A percentile compares a stretch with the other conserved stretches of the same genome.
Evolutionary conservation across 1,140 invertebrate species (phyloP).

Genomic region (Temnothorax longispinosus): DNA sequence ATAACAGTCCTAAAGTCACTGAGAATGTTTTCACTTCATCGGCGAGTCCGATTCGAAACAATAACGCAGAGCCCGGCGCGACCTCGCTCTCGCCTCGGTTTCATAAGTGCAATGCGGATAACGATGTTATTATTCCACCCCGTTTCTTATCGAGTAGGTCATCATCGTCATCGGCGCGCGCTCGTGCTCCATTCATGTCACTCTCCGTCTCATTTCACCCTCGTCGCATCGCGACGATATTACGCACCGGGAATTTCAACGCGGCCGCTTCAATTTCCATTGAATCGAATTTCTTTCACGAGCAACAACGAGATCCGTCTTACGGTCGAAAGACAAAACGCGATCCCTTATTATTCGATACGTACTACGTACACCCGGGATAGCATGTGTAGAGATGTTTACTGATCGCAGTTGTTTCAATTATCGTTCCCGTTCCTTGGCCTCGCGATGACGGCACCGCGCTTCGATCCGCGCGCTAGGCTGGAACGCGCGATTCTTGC

Average conservation of each 20-base stretch:
- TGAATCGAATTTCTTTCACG: constrained; percentile 71
- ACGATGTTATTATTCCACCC: constrained; percentile 71
- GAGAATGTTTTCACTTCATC: background rate
- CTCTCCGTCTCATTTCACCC: constrained; percentile 26
- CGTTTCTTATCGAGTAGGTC: constrained; percentile 72
- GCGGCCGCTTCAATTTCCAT: constrained; percentile 66
- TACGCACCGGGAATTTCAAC: constrained; percentile 66
- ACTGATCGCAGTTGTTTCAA: constrained; percentile 42
- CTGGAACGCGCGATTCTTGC: constrained; percentile 29
- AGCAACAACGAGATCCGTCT: background rate
- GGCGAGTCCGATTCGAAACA: constrained; percentile 6
- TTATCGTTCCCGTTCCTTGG: constrained; percentile 52
- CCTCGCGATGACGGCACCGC: constrained; percentile 29
- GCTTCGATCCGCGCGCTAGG: constrained; percentile 7
- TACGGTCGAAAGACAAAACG: background rate
- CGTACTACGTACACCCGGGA: background rate
- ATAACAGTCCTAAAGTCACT: background rate
- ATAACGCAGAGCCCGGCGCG: background rate
- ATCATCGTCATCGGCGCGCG: constrained; percentile 53
- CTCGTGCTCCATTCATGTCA: constrained; percentile 67
- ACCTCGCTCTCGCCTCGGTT: constrained; percentile 9
- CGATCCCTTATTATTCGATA: background rate
- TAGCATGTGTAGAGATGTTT: background rate
- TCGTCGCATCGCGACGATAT: constrained; percentile 15
- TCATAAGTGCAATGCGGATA: constrained; percentile 42